Evolutionary conservation across 2,113 vertebrate genomes (phyloP), one percentile per base, ranked within the genome.

Genomic region (Rhinichthys klamathensis): DNA sequence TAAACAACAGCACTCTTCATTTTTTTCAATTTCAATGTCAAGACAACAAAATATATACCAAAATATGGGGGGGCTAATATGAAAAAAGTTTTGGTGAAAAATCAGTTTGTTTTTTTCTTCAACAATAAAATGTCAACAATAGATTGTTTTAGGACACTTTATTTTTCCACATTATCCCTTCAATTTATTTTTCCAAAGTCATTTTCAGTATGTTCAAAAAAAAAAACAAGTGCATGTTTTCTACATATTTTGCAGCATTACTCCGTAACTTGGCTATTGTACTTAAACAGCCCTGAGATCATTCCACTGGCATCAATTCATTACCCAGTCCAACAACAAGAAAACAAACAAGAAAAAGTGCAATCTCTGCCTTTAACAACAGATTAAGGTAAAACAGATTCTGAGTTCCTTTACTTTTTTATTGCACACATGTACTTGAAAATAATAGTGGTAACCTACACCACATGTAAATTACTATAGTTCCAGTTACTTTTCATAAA

Each of bases 261-360:
- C 60, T 81, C 5, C 6, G 7, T 63, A 54, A 60, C 54, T 49
- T 16, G 46, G 61, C 61, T 46, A 81, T 46, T 46, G 32, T 79
- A 65, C 84, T 73, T 72, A 63, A 73, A 80, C 69, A 81, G 54
- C 84, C 63, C 84, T 81, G 80, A 69, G 80, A 69, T 81, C 25
- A 69, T 35, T 32, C 67, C 77, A 80, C 54, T 27, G 77, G 58
- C 56, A 80, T 80, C 23, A 46, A 25, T 63, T 11, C 23, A 63
- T 80, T 46, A 25, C 38, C n/a, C n/a, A 46, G 78, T 63, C 58
- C 38, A 63, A 61, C 41, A 46, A 61, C n/a, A 79, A 65, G 1
- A 80, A 25, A 32, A n/a, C 54, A 80, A n/a, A 61, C 4, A 73
- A 46, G 70, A 46, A 74, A 73, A 49, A 46, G 41, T 74, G 78